Percentiles rank a stretch among this genome's conserved stretches.
Evolutionary conservation across 2,797 vertebrate species (phyloP).

Genomic region (Anabacerthia variegaticeps): DNA sequence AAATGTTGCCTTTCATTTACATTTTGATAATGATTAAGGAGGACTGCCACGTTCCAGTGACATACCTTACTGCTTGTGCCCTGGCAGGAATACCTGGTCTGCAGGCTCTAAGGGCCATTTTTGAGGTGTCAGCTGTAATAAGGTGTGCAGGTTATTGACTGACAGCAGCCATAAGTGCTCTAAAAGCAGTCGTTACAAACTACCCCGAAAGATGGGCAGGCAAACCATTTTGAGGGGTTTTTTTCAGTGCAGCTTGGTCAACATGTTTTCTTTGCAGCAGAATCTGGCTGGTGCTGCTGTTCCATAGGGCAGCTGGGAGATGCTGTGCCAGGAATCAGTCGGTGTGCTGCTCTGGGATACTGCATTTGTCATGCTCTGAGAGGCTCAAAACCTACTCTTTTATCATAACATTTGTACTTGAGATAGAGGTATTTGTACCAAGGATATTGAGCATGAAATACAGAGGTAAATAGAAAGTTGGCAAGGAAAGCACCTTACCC

Average conservation of each 20-base stretch:
- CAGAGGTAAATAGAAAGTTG: constrained; percentile 36
- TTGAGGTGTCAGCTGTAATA: neutral
- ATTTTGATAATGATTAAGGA: neutral
- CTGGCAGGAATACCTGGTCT: neutral
- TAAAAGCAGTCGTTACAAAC: neutral
- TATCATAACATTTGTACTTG: constrained; percentile 41
- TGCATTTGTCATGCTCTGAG: constrained; percentile 18
- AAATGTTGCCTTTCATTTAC: neutral
- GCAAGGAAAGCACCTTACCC: constrained; percentile 11
- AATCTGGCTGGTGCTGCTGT: neutral
- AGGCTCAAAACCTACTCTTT: neutral
- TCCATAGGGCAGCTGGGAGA: accelerated
- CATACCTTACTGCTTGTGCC: neutral
- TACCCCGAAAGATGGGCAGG: neutral
- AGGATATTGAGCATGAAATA: constrained; percentile 14
- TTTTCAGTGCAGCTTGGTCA: neutral
- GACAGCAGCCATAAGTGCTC: neutral
- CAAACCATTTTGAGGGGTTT: neutral
- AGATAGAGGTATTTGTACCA: constrained; percentile 40
- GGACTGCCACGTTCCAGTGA: neutral
- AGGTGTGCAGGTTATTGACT: neutral
- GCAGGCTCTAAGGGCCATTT: neutral
- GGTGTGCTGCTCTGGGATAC: neutral
- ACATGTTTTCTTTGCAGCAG: neutral
- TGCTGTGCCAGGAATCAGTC: neutral